A percentile compares a stretch with the other conserved stretches of the same genome.
Conservation (phyloP, 2,888 invertebrate genomes). For the Epistrophe eligans region DNA sequence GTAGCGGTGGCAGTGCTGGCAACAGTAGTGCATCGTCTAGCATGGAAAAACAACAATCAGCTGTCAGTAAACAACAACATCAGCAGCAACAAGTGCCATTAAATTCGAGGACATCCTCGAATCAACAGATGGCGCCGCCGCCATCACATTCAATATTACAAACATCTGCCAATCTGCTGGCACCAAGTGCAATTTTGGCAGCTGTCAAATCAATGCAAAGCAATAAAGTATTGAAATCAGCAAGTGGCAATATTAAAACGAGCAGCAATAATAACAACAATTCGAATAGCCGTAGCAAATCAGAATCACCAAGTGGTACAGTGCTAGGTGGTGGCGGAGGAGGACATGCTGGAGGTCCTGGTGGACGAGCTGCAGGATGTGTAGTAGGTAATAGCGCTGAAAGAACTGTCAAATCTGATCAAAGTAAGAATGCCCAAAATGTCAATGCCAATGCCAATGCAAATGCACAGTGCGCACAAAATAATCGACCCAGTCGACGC, state of each 20-base stretch:
- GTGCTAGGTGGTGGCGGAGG: conserved; percentile 4
- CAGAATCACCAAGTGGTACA: conserved; percentile 66
- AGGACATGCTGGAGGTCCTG: conserved; percentile 14
- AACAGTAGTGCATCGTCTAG: conserved; percentile 70
- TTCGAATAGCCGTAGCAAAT: conserved; percentile 66
- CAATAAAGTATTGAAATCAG: conserved; percentile 48
- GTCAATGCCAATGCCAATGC: conserved; percentile 73
- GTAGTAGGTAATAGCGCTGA: conserved; percentile 74
- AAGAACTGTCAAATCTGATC: conserved; percentile 71
- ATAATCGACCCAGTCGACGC: conserved; percentile 77
- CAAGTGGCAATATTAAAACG: conserved; percentile 45
- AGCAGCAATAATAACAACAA: conserved; percentile 42
- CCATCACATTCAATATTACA: conserved; percentile 55
- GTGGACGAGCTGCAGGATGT: conserved; percentile 59
- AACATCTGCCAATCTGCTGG: conserved; percentile 71
- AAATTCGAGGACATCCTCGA: conserved; percentile 47
- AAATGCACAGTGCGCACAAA: conserved; percentile 76
- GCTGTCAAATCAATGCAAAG: conserved; percentile 76
- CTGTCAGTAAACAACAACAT: conserved; percentile 45
- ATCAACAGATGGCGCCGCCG: conserved; percentile 25
- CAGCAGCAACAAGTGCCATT: conserved; percentile 71
- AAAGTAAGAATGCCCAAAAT: conserved; percentile 75
- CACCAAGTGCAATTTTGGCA: conserved; percentile 77
- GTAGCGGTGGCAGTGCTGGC: conserved; percentile 66
- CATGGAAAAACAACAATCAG: conserved; percentile 65